These are phyloP conservation scores for Physella acuta DNA, from an alignment of 1,140 invertebrate species.

Conservation along the genomic window DNA sequence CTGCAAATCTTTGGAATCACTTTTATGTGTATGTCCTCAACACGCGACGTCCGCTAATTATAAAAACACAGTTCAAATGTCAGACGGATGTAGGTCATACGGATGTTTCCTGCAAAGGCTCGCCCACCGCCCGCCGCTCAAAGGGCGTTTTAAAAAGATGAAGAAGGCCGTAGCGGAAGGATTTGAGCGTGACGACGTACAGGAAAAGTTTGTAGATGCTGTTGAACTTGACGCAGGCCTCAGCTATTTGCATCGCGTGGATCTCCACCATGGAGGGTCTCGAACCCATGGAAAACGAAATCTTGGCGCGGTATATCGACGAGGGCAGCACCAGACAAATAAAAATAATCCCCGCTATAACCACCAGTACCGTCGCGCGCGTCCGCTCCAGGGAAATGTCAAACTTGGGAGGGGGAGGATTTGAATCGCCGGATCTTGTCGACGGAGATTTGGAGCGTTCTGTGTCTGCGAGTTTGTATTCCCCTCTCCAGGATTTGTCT, in stretches of 20 bases:
- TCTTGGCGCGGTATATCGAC: constrained; percentile 12
- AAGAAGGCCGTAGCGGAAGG: constrained; percentile 4
- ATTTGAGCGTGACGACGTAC: constrained; percentile 2
- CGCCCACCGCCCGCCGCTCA: background rate
- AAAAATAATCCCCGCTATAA: constrained; percentile 12
- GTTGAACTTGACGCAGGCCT: constrained; percentile 19
- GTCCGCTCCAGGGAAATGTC: constrained; percentile 12
- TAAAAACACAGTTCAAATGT: no score
- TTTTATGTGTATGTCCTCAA: no score
- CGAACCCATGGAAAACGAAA: background rate
- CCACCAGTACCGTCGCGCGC: constrained; percentile 8
- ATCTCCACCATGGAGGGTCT: constrained; percentile 6
- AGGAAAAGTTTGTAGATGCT: constrained; percentile 20
- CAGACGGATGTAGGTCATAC: no score
- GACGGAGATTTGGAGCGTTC: background rate
- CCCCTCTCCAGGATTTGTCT: background rate
- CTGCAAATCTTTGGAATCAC: no score
- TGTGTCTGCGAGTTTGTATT: background rate
- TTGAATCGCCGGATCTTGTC: constrained; percentile 12
- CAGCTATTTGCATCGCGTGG: background rate
- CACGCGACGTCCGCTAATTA: no score
- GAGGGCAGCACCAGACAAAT: background rate
- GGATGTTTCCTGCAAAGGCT: constrained; percentile 6
- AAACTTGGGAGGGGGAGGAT: constrained; percentile 2
- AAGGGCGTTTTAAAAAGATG: background rate